Conservation (phyloP, 1,140 invertebrate species). For the Holcopasites calliopsidis region DNA sequence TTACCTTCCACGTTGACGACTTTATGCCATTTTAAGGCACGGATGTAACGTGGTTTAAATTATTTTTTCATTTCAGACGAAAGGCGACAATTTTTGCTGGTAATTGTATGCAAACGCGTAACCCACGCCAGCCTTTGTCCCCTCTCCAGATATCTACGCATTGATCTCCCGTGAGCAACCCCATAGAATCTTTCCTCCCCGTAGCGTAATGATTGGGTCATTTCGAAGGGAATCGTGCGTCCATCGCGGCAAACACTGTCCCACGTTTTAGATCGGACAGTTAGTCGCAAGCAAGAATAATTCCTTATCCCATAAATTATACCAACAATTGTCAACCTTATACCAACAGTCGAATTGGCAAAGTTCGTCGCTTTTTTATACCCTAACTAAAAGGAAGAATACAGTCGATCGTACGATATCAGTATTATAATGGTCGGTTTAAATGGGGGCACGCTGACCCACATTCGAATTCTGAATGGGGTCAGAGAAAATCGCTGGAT, state of each 20-base stretch:
- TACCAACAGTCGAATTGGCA: no score
- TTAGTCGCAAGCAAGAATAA: background rate
- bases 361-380: background rate
- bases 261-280: no score
- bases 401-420: background rate
- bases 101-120: background rate
- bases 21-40: background rate
- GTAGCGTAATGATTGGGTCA: background rate
- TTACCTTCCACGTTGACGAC: no score
- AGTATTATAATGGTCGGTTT: background rate
- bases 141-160: background rate
- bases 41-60: no score
- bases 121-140: background rate
- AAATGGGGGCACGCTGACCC: conserved; percentile 11
- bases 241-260: background rate
- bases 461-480: conserved; percentile 21
- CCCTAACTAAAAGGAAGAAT: background rate
- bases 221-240: background rate
- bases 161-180: background rate
- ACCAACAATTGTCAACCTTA: no score
- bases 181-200: background rate
- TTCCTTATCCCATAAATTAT: background rate
- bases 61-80: no score
- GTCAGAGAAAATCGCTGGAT: conserved; percentile 24
- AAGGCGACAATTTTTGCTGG: no score